Base-by-base conservation (phyloP, 2,888 invertebrate genomes). In the Rhingia campestris region DNA sequence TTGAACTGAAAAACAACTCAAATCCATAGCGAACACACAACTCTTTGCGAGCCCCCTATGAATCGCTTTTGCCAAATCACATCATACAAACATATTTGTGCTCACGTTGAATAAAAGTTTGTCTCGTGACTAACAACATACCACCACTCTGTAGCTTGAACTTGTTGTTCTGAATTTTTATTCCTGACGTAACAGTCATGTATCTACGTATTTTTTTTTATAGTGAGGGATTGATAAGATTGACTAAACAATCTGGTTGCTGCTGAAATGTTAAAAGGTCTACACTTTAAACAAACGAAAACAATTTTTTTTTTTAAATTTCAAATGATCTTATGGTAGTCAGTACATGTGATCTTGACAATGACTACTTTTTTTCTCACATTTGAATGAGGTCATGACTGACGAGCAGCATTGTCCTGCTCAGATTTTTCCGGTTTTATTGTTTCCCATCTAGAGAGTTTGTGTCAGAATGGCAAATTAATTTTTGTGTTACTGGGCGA, bases 11-110 rank as follows among this genome's bases (percentile, higher is more conserved):
- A 53, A n/a, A 0, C 33, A 35, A 53, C 0, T 33, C 1, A n/a
- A 47, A 47, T 12, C 4, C 47, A 53, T 33, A 53, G 0, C 10
- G 22, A 53, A 53, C 22, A 33, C 53, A 53, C 53, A n/a, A 33
- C 33, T n/a, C 32, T 14, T 53, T 53, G 53, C 53, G 33, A 53
- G 53, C 53, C 53, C 53, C 53, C 53, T 33, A n/a, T 2, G 33
- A 10, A 6, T 12, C 6, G 35, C 53, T 35, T 30, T 35, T 53
- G 33, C 6, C 33, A 53, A 53, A 53, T 49, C 49, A 30, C 10
- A 49, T 4, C 22, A 49, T 5, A 41, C 7, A 41, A 41, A 41
- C 9, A 41, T 10, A 41, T 10, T 9, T 30, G 4, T 49, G 10
- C 9, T 4, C 9, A 10, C 10, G 9, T 33, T 6, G 33, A 53